Conservation (phyloP, 2,113 vertebrate species). For the Castor canadensis region DNA sequence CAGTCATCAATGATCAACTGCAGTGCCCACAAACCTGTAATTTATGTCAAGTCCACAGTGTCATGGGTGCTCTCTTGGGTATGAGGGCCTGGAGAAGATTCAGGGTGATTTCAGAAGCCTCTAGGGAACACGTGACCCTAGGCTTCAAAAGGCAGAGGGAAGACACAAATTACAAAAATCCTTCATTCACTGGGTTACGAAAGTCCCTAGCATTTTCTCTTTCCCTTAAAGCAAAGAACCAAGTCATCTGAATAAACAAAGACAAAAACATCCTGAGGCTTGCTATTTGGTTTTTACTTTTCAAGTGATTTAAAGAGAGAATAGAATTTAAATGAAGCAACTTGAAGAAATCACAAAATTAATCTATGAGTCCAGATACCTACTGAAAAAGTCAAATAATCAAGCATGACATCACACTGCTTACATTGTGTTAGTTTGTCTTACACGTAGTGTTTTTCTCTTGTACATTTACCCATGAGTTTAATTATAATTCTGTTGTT, state of each 20-base stretch:
- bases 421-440: neutral
- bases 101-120: neutral
- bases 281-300: slow-evolving; percentile 31
- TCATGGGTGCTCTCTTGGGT: neutral
- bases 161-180: neutral
- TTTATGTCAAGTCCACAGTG: neutral
- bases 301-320: slow-evolving; percentile 1
- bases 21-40: too few relatives aligned
- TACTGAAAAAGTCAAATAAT: neutral
- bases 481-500: neutral
- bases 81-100: neutral
- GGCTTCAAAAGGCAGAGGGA: neutral
- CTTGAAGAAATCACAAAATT: neutral
- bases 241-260: neutral
- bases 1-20: neutral
- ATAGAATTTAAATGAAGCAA: neutral
- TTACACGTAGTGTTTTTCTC: neutral
- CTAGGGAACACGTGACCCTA: neutral
- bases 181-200: neutral
- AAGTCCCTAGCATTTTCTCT: neutral
- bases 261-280: neutral
- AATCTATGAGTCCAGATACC: neutral
- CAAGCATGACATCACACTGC: neutral
- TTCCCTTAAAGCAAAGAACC: neutral
- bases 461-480: neutral